Conservation (phyloP, 1,140 invertebrate genomes). For the Rhagoletis zephyria region DNA sequence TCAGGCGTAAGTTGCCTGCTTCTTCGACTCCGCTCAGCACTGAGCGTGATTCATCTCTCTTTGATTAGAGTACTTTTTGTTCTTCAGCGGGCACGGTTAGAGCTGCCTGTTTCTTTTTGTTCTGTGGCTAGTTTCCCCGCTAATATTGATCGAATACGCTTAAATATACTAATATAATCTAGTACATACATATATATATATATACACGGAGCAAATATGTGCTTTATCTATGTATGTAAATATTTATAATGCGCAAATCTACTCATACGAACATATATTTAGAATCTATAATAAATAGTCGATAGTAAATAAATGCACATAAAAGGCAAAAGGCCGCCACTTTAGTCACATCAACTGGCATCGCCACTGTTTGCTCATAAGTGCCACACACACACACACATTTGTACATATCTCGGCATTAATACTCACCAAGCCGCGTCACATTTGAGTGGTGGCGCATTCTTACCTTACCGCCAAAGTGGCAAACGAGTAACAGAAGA, state of each 20-base stretch:
- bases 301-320: conserved; percentile 43
- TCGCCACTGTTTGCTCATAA: conserved; percentile 36
- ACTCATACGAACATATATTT: too few species aligned
- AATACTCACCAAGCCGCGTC: not conserved
- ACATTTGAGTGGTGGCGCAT: conserved; percentile 35
- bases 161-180: not conserved
- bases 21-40: too few species aligned
- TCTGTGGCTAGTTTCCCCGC: too few species aligned
- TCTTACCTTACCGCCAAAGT: conserved; percentile 26
- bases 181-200: not conserved
- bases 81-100: too few species aligned
- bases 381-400: not conserved
- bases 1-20: too few species aligned
- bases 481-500: not conserved
- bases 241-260: not conserved
- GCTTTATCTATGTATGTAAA: not conserved
- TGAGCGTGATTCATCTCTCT: too few species aligned
- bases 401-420: not conserved
- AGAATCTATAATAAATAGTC: conserved; percentile 45
- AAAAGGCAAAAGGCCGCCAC: conserved; percentile 36
- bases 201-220: conserved; percentile 26
- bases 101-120: too few species aligned
- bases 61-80: too few species aligned
- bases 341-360: conserved; percentile 28
- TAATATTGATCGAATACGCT: not conserved